A percentile compares a stretch with the other conserved stretches of the same genome.
Conservation (phyloP, 2,888 invertebrate genomes). For the Blomia tropicalis region DNA sequence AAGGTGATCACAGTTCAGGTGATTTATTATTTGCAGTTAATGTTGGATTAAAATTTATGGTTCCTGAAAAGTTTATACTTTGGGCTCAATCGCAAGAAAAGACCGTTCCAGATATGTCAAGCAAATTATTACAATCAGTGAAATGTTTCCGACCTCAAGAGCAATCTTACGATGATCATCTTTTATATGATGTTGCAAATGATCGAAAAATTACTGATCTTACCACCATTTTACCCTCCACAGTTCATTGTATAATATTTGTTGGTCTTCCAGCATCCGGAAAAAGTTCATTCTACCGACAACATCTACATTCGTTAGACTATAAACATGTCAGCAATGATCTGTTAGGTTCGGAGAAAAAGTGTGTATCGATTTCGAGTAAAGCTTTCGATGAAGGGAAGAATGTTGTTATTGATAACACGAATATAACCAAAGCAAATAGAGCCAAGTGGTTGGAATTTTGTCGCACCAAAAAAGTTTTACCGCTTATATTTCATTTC, state of each 20-base stretch:
- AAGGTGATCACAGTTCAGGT: constrained; percentile 23
- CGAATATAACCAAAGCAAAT: constrained; percentile 2
- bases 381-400: not conserved
- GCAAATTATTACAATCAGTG: not conserved
- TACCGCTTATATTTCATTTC: constrained; percentile 19
- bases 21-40: constrained; percentile 26
- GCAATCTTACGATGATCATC: not conserved
- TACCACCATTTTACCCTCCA: not conserved
- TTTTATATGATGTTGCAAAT: not conserved
- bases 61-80: constrained; percentile 23
- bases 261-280: constrained; percentile 22
- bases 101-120: not conserved
- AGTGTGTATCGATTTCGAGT: constrained; percentile 12
- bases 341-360: constrained; percentile 19
- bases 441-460: constrained; percentile 17
- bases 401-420: constrained; percentile 23
- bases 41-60: constrained; percentile 17
- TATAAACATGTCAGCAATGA: constrained; percentile 19
- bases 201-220: not conserved
- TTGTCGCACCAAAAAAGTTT: not conserved
- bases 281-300: constrained; percentile 19
- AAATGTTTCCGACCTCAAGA: not conserved
- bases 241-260: constrained; percentile 19
- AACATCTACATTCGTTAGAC: constrained; percentile 3
- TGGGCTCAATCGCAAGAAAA: not conserved